A percentile compares a stretch with the other conserved stretches of the same genome.
Evolutionary conservation across 2,113 vertebrate species (phyloP).

Genomic region (Euleptes europaea): DNA sequence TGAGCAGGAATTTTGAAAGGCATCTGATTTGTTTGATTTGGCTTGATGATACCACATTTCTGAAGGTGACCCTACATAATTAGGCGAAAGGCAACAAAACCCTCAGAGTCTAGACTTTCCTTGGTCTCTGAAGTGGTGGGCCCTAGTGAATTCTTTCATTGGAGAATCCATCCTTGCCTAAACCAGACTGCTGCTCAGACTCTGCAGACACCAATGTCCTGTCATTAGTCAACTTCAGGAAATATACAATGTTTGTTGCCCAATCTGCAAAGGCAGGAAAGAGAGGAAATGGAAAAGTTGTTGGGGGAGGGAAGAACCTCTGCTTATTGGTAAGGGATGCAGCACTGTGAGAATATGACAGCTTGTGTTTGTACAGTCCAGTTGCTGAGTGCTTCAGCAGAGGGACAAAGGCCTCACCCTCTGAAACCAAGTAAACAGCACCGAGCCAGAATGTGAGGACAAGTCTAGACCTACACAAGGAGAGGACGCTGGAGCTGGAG

Average conservation of each 20-base stretch:
- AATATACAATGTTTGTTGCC: slow-evolving; percentile 73
- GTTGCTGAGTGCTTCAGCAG: slow-evolving; percentile 60
- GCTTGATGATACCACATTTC: neutral
- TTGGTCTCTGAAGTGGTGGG: slow-evolving; percentile 15
- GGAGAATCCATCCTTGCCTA: slow-evolving; percentile 43
- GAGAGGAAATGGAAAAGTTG: slow-evolving; percentile 77
- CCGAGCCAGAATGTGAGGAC: slow-evolving; percentile 58
- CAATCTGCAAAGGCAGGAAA: slow-evolving; percentile 78
- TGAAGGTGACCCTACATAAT: neutral
- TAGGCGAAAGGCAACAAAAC: slow-evolving; percentile 28
- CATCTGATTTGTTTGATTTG: slow-evolving; percentile 31
- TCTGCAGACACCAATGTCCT: slow-evolving; percentile 76
- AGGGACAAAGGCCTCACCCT: slow-evolving; percentile 70
- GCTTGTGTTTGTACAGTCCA: slow-evolving; percentile 71
- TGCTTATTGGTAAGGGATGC: slow-evolving; percentile 72
- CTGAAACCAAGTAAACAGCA: slow-evolving; percentile 64
- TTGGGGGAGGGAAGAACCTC: slow-evolving; percentile 73
- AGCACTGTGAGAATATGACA: slow-evolving; percentile 72
- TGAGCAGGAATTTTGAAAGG: neutral
- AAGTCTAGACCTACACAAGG: slow-evolving; percentile 55
- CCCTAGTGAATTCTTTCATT: slow-evolving; percentile 40
- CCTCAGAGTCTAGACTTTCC: slow-evolving; percentile 7
- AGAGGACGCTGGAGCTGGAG: slow-evolving; percentile 5
- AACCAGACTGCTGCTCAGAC: slow-evolving; percentile 50
- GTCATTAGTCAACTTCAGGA: slow-evolving; percentile 81